Percentiles rank a stretch among this genome's conserved stretches.
phyloP scores from a whole-genome alignment of 2,113 vertebrate species.

The Cynoglossus semilaevis region DNA sequence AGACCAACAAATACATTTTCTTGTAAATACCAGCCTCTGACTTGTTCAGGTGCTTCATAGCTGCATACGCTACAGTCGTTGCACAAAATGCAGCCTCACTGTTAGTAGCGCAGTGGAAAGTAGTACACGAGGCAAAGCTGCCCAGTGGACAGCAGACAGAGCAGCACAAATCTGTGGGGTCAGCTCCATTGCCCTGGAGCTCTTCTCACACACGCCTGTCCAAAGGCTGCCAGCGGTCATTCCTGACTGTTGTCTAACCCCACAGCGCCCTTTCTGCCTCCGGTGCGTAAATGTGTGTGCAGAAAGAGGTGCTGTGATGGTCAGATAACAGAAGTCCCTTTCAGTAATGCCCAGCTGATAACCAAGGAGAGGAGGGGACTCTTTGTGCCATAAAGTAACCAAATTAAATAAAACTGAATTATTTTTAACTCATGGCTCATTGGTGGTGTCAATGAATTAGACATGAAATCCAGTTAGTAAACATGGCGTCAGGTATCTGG shows the following conservation, averaged over 20 bases:
- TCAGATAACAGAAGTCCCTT: slow-evolving; percentile 54
- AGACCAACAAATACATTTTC: slow-evolving; percentile 16
- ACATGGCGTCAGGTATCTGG: slow-evolving; percentile 25
- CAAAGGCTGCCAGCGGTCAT: slow-evolving; percentile 41
- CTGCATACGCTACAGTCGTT: slow-evolving; percentile 27
- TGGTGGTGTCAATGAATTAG: slow-evolving; percentile 55
- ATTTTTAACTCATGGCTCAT: slow-evolving; percentile 15
- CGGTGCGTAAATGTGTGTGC: neutral
- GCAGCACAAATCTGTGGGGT: slow-evolving; percentile 48
- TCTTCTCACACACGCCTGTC: slow-evolving; percentile 56
- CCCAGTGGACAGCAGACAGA: slow-evolving; percentile 41
- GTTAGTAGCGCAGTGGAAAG: slow-evolving; percentile 62
- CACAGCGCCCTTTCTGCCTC: slow-evolving; percentile 30
- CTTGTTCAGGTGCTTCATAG: slow-evolving; percentile 21
- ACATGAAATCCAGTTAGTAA: slow-evolving; percentile 60
- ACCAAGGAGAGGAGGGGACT: slow-evolving; percentile 40
- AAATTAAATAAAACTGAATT: slow-evolving; percentile 35
- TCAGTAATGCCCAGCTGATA: slow-evolving; percentile 55
- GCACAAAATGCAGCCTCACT: slow-evolving; percentile 54
- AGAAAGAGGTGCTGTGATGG: slow-evolving; percentile 27
- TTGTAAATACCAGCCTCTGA: slow-evolving; percentile 1
- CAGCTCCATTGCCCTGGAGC: slow-evolving; percentile 53
- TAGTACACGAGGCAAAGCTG: slow-evolving; percentile 15
- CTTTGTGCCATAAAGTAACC: slow-evolving; percentile 22
- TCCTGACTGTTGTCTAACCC: slow-evolving; percentile 67